These are phyloP conservation scores for Cuniculus paca DNA, from an alignment of 2,797 vertebrate species.

Conservation along the genomic window DNA sequence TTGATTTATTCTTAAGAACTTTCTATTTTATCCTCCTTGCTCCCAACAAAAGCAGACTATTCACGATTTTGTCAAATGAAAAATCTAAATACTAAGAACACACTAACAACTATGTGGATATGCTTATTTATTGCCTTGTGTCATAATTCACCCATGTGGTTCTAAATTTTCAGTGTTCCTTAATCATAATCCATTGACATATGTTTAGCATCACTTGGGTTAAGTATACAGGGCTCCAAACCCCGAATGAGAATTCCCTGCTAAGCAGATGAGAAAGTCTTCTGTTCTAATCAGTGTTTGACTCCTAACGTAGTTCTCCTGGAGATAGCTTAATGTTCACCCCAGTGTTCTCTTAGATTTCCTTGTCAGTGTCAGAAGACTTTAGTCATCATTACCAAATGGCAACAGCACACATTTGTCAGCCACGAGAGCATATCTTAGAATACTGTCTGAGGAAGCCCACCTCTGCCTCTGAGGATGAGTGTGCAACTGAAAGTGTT, in stretches of 20 bases:
- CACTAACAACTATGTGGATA: background rate
- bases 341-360: slow-evolving; percentile 63
- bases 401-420: slow-evolving; percentile 71
- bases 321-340: slow-evolving; percentile 44
- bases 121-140: accelerated
- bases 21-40: background rate
- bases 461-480: slow-evolving; percentile 26
- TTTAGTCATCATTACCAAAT: slow-evolving; percentile 65
- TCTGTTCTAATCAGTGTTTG: slow-evolving; percentile 44
- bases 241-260: background rate
- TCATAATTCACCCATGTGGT: background rate
- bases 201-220: background rate
- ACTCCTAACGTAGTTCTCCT: background rate
- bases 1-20: background rate
- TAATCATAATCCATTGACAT: background rate
- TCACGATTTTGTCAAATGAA: background rate
- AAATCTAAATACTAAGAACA: background rate
- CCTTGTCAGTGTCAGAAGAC: slow-evolving; percentile 55
- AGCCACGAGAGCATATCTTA: slow-evolving; percentile 65
- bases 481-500: slow-evolving; percentile 65
- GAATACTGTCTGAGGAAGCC: slow-evolving; percentile 48
- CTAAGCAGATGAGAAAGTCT: slow-evolving; percentile 1
- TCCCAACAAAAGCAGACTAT: background rate
- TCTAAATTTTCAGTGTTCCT: background rate
- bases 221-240: background rate